Conservation (phyloP, 2,888 invertebrate genomes). For the Hirtodrosophila duncani region DNA sequence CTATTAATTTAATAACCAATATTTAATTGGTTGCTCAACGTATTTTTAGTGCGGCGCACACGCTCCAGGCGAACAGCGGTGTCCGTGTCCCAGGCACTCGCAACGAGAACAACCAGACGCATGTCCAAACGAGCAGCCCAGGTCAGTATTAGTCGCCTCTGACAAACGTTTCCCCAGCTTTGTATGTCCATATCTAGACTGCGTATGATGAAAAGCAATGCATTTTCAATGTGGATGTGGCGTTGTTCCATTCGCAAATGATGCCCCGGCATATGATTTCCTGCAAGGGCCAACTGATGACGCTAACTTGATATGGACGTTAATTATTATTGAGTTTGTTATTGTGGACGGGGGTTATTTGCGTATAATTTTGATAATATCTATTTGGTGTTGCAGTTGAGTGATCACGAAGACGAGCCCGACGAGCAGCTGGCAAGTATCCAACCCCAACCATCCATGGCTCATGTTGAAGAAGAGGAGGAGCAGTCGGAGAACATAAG, state of each 20-base stretch:
- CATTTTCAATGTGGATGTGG: conserved; percentile 74
- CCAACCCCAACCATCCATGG: too few species aligned
- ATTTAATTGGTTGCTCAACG: neutral
- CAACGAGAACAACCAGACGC: conserved; percentile 67
- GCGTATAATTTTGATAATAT: neutral
- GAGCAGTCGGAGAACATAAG: conserved; percentile 21
- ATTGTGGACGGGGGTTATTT: neutral
- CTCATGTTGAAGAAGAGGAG: conserved; percentile 38
- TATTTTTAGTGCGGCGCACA: conserved; percentile 80
- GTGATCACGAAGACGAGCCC: conserved; percentile 53
- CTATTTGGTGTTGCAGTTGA: conserved; percentile 45
- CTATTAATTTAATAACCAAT: too few species aligned
- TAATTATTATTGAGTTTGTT: too few species aligned
- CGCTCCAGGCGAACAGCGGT: conserved; percentile 80
- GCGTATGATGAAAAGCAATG: conserved; percentile 73
- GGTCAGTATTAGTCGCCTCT: conserved; percentile 55
- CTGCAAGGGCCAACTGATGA: conserved; percentile 79
- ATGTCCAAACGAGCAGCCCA: conserved; percentile 69
- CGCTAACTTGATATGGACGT: too few species aligned
- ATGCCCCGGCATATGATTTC: conserved; percentile 75
- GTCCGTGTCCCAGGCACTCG: conserved; percentile 66
- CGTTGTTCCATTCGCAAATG: conserved; percentile 80
- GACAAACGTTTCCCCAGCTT: neutral
- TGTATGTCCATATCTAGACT: conserved; percentile 3
- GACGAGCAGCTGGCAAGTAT: conserved; percentile 20